phyloP scores from a whole-genome alignment of 2,113 vertebrate genomes.

The Meriones unguiculatus region DNA sequence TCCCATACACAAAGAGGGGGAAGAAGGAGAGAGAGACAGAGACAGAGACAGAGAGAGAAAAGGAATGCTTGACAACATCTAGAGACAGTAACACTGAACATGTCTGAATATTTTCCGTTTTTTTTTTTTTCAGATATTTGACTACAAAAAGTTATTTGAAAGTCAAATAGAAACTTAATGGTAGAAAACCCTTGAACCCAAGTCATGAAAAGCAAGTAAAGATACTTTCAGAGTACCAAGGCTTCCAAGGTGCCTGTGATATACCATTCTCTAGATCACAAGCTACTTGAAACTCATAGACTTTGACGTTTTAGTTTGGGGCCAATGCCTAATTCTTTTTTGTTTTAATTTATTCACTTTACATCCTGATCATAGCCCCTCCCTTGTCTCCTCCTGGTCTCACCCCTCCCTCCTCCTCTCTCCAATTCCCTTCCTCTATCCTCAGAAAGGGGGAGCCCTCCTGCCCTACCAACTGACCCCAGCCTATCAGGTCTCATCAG shows the following conservation, averaged over 20 bases:
- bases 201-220: neutral
- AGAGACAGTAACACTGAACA: neutral
- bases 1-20: neutral
- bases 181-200: neutral
- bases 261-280: neutral
- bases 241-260: neutral
- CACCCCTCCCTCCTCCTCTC: too few species aligned
- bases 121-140: conserved; percentile 4
- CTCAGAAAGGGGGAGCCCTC: too few species aligned
- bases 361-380: too few species aligned
- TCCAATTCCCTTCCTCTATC: too few species aligned
- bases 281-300: neutral
- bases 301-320: neutral
- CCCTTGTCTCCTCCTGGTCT: too few species aligned
- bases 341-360: too few species aligned
- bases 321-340: too few species aligned
- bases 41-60: accelerated
- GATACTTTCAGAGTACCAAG: neutral
- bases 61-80: neutral
- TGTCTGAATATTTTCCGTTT: neutral
- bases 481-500: too few species aligned
- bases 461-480: too few species aligned
- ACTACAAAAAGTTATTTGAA: neutral
- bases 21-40: neutral
- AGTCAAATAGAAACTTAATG: conserved; percentile 36